Evolutionary conservation across 2,797 vertebrate genomes (phyloP).

Genomic region (Loris lydekkerianus): DNA sequence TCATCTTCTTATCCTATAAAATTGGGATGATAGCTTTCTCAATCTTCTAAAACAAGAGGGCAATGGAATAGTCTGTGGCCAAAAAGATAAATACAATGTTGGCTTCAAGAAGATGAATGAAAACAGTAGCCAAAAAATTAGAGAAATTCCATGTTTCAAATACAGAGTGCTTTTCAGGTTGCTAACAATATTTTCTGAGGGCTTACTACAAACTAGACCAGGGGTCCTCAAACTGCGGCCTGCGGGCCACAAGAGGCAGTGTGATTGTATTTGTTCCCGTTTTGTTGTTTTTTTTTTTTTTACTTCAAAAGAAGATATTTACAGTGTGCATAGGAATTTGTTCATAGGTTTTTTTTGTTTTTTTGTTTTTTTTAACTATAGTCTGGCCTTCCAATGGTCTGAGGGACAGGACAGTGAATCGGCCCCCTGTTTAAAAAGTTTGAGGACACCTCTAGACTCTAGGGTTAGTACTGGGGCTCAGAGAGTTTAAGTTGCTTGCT

Average conservation of each 20-base stretch:
- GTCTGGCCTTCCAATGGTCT: no score
- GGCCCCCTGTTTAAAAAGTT: no score
- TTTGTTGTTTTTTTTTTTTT: no score
- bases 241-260: no score
- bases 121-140: neutral
- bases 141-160: neutral
- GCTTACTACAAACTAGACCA: neutral
- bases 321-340: no score
- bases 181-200: neutral
- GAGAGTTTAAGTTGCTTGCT: neutral
- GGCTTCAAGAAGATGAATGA: neutral
- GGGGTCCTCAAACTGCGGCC: no score
- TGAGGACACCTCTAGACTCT: neutral
- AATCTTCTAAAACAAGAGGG: neutral
- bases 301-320: no score
- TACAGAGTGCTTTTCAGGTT: neutral
- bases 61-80: neutral
- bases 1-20: neutral
- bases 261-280: no score
- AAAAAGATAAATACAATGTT: neutral
- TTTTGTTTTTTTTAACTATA: no score
- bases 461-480: neutral
- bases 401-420: no score
- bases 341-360: no score
- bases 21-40: neutral